Base-by-base conservation (phyloP, 2,888 invertebrate genomes). In the Thera obeliscata region DNA sequence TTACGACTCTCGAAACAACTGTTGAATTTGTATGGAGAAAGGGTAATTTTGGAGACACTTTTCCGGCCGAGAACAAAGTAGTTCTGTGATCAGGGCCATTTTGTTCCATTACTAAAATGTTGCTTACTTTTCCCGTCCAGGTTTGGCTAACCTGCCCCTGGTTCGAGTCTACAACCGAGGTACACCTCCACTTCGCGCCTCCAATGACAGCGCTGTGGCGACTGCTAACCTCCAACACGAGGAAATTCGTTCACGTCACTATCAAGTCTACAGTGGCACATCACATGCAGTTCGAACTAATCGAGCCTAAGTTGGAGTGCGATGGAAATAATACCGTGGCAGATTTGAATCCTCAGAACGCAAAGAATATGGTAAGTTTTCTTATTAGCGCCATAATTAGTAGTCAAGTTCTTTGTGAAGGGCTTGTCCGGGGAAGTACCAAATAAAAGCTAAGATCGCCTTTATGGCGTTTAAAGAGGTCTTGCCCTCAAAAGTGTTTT, bases 191-290 rank as follows among this genome's bases (percentile, higher is more conserved):
- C 80, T 98, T 98, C 90, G 95, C 96, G 7, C 96, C 98, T 0
- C 98, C 98, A 0, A 95, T 99, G 85, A 95, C 95, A 76, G 95
- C 97, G 0, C 95, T 95, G 0, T 97, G 97, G 94, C 95, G 97
- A 62, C 94, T 99, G 11, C 96, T 98, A 70, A 98, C 98, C 0
- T 96, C 97, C 1, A 95, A 96, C 77, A 95, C 95, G n/a, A 94
- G 97, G 75, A 98, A 98, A 90, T 98, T 97, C 81, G 86, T 98
- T 22, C 97, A 98, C 86, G 95, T 98, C 38, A 94, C 95, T 49
- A 94, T 96, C 3, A 95, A 95, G 70, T 96, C 96, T 1, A 95
- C 95, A 4, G 96, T 97, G 36, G 87, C 94, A 2, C 92, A 93
- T 71, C 85, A 94, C 69, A 84, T 94, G n/a, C 88, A 93, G 74